Percentiles rank a stretch among this genome's conserved stretches.
phyloP scores from a whole-genome alignment of 1,140 invertebrate genomes.

The Sipha flava region DNA sequence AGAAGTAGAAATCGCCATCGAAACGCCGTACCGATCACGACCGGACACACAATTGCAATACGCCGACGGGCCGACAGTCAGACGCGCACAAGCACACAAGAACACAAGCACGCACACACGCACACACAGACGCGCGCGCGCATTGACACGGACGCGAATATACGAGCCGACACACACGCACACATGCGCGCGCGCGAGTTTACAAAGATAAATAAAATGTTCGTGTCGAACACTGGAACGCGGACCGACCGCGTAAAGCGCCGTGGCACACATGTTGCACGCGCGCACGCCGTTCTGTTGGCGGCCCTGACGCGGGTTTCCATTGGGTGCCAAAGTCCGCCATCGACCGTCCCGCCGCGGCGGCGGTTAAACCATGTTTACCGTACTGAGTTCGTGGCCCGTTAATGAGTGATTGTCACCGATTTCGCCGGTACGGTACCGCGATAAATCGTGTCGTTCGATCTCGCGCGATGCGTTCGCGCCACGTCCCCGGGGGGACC shows the following conservation, averaged over 20 bases:
- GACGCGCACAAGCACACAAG: neutral
- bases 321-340: conserved; percentile 3
- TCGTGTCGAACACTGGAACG: too few relatives aligned
- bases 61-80: neutral
- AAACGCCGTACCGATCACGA: neutral
- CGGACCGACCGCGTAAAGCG: neutral
- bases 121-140: neutral
- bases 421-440: too few relatives aligned
- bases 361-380: too few relatives aligned
- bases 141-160: too few relatives aligned
- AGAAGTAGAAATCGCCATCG: too few relatives aligned
- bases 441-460: too few relatives aligned
- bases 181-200: too few relatives aligned
- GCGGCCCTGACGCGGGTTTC: neutral
- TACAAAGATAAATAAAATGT: neutral
- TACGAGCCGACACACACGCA: neutral
- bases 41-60: neutral
- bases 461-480: too few relatives aligned
- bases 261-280: conserved; percentile 30
- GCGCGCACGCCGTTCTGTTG: neutral
- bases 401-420: too few relatives aligned
- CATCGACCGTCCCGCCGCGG: too few relatives aligned
- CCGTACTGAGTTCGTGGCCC: too few relatives aligned
- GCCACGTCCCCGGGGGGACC: too few relatives aligned
- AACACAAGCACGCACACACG: neutral